Evolutionary conservation across 2,113 vertebrate genomes (phyloP), one percentile per base, ranked within the genome.

Genomic region (Spea multiplicata): DNA sequence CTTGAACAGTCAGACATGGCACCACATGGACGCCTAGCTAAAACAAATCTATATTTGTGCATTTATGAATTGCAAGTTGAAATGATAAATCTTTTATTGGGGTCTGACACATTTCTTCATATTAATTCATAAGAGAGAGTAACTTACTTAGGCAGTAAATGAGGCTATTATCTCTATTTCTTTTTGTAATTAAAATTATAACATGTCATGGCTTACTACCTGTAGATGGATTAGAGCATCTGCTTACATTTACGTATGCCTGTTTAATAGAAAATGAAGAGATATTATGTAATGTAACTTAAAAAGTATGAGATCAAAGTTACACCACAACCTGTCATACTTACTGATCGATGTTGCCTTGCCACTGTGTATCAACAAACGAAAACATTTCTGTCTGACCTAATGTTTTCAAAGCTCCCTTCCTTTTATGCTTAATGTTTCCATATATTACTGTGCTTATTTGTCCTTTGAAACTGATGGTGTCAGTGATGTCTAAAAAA

Each of bases 401-500:
- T 68, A 67, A 50, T 12, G 64, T 66, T 67, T 76, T 76, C 68
- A 66, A 76, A 76, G 74, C 64, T 12, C 68, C 50, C 45, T 16
- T 68, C 46, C 74, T 68, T 76, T 67, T 30, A 76, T 76, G 74
- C 67, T 76, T 59, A 53, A 76, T 67, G 65, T 76, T 50, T 76
- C 52, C 65, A 68, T 76, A 50, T 76, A 76, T 47, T 76, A 76
- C 53, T 76, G 74, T 67, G 74, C 67, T 76, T 50, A 68, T 76
- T 76, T 76, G 65, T 30, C 47, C 74, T 67, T 68, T 76, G 74
- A 76, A 76, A 76, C 68, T 76, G 74, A 68, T 68, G 74, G 74
- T 76, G 74, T 68, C 65, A 76, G 48, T 76, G 65, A 67, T 68
- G 74, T 76, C 74, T 76, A 65, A 55, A 76, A 76, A 30, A 76